These are phyloP conservation scores for Microcaecilia unicolor DNA, from an alignment of 2,797 vertebrate genomes.

Conservation along the genomic window DNA sequence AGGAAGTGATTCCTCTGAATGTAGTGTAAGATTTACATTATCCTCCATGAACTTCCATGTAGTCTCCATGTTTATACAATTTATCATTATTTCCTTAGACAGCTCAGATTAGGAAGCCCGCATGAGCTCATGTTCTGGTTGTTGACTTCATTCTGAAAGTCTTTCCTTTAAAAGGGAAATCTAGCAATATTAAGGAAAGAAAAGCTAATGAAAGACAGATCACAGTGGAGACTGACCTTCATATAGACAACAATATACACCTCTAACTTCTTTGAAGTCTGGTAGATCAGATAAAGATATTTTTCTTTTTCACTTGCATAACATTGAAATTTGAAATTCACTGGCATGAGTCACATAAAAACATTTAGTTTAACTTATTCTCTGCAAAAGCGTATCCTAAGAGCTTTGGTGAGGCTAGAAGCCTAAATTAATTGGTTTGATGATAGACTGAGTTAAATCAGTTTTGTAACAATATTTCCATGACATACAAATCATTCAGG, in stretches of 20 bases:
- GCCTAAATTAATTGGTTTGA: no score
- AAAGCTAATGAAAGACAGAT: constrained; percentile 1
- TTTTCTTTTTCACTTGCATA: neutral
- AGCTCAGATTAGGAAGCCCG: constrained; percentile 53
- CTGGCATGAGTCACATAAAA: no score
- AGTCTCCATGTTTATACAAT: constrained; percentile 57
- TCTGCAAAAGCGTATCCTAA: no score
- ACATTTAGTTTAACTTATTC: no score
- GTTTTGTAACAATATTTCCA: no score
- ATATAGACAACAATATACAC: no score
- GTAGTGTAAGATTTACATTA: constrained; percentile 64
- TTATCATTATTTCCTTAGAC: constrained; percentile 58
- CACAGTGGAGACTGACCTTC: constrained; percentile 8
- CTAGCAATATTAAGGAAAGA: constrained; percentile 22
- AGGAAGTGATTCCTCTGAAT: constrained; percentile 56
- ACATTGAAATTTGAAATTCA: neutral
- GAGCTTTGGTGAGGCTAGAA: no score
- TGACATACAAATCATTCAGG: no score
- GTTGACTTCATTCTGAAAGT: constrained; percentile 33
- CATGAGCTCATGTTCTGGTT: constrained; percentile 41
- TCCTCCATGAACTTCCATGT: constrained; percentile 55
- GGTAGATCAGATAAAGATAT: no score
- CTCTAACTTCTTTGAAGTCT: no score
- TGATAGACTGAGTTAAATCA: no score
- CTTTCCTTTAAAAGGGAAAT: constrained; percentile 40